A percentile compares a stretch with the other conserved stretches of the same genome.
Conservation (phyloP, 2,888 invertebrate species). For the Clitarchus hookeri region DNA sequence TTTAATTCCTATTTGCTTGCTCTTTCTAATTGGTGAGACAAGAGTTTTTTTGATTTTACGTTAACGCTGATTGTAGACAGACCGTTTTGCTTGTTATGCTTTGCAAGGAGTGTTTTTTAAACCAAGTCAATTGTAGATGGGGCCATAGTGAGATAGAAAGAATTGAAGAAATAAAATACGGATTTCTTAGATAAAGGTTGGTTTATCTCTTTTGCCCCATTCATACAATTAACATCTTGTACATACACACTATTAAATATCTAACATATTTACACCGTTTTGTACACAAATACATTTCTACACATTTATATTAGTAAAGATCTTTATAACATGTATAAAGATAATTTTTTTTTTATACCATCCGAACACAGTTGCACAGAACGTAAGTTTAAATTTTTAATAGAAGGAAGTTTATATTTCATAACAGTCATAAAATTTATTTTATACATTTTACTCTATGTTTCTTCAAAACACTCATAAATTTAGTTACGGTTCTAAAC, state of each 20-base stretch:
- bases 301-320: conserved; percentile 31
- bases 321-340: conserved; percentile 33
- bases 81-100: too few species aligned
- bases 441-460: not conserved
- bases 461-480: conserved; percentile 22
- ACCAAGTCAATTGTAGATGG: too few species aligned
- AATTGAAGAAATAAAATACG: too few species aligned
- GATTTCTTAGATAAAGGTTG: not conserved
- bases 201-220: not conserved
- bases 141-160: too few species aligned
- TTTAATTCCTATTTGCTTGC: too few species aligned
- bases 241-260: conserved; percentile 35
- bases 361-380: not conserved
- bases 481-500: conserved; percentile 9
- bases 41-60: too few species aligned
- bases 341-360: conserved; percentile 19
- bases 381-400: not conserved
- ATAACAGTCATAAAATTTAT: conserved; percentile 33
- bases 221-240: not conserved
- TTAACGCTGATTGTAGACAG: too few species aligned
- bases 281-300: conserved; percentile 38
- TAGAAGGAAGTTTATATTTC: conserved; percentile 3
- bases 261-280: conserved; percentile 37
- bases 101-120: too few species aligned
- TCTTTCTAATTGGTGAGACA: too few species aligned